Base-by-base conservation (phyloP, 2,797 vertebrate genomes). In the Danio kyathit region DNA sequence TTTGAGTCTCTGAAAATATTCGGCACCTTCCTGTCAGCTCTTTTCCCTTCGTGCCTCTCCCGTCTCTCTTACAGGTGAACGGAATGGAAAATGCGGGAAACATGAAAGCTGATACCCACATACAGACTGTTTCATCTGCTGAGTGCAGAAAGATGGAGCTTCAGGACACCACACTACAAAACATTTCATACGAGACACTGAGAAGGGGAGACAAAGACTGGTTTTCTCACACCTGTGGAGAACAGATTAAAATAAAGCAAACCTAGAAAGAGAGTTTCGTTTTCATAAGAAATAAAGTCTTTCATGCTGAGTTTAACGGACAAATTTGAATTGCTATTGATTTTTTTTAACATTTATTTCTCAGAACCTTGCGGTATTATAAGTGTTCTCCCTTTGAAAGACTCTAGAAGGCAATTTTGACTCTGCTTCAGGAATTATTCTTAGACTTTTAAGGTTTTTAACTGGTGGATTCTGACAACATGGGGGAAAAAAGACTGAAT, bases 91-190 rank as follows among this genome's bases (percentile, higher is more conserved):
- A 80, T 74, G 82, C 71, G 14, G 75, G 69, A 61, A 72, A 79
- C 74, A 75, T 81, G 82, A 83, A 79, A 81, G 75, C 7, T 57
- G 74, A 83, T 81, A 72, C 13, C 71, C 9, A 13, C 46, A 46
- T 21, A 54, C 38, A 60, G 56, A 74, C 17, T 7, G 64, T 74
- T 57, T 74, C 43, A 74, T 83, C 76, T 61, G 69, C 69, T 60
- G 54, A 90, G 88, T 84, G 86, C 57, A 83, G 83, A 90, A 76
- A 84, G 72, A 66, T 90, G 92, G 93, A 89, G 48, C 85, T 43
- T 54, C 65, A 38, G 60, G 48, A 76, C 74, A 57, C 63, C 19
- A 52, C 52, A 64, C 74, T 54, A 64, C n/a, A 64, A 41, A 66
- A 66, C 63, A 51, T 60, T 69, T 78, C 43, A 91, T 94, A 93